Evolutionary conservation across 2,113 vertebrate species (phyloP), one percentile per base, ranked within the genome.

Genomic region (Coryphaenoides rupestris): DNA sequence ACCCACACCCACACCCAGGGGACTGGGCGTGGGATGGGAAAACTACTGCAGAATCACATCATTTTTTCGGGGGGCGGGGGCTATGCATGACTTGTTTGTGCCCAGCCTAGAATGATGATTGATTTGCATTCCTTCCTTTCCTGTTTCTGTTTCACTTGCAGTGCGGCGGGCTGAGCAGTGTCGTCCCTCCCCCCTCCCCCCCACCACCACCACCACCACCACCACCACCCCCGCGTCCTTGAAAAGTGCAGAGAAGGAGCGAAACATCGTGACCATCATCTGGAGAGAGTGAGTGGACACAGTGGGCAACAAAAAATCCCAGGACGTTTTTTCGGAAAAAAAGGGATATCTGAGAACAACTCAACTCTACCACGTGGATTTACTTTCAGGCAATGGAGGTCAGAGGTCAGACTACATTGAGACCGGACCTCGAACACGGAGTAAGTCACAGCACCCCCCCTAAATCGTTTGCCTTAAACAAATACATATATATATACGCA

Each of bases 381-480:
- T 66, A 70, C 72, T 74, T 72, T 47, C 46, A 53, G 77, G 73
- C 70, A 81, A 75, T 68, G 74, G 79, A 60, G 73, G 78, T 69
- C 73, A 69, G 6, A 61, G 22, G 21, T 23, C 62, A 17, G 19
- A 58, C 62, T 68, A 55, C 73, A 56, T 80, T 72, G 66, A 75
- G 74, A 75, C 80, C 71, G 83, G 68, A 72, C 75, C 74, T 81
- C 69, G 73, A 28, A 58, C 74, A 74, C 71, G 72, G n/a, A 84
- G 84, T 86, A 80, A 84, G 84, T 84, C 66, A 62, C 75, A 81
- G 78, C 86, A 2, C 47, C 47, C 40, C 40, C 40, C 40, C 89
- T 87, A 80, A 83, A 88, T 79, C 72, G 83, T 90, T 87, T 91
- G 90, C 90, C 90, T 91, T 91, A 92, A 40, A 91, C 81, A 82